Base-by-base conservation (phyloP, 2,113 vertebrate species). In the Protomyctophum bolini region DNA sequence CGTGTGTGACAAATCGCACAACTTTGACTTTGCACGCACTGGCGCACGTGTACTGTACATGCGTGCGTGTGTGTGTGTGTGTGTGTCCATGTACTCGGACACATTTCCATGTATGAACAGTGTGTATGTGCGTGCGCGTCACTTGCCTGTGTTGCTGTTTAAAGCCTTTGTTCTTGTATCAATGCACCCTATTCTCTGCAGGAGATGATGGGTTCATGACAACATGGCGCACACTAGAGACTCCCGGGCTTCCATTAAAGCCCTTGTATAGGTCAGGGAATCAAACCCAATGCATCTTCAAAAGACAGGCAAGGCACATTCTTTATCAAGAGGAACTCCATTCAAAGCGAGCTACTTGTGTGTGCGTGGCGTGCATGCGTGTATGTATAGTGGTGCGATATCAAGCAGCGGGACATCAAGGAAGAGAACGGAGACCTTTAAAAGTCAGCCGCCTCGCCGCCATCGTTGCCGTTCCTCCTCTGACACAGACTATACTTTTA, bases 361-460 rank as follows among this genome's bases (percentile, higher is more conserved):
- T 47, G 46, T 58, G 28, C 54, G 59, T 56, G 21, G n/a, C 50
- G 50, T 70, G 67, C 45, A 61, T 72, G 72, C 41, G 46, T 63
- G 61, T 45, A 49, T 65, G 48, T 60, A 41, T 65, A 58, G 51
- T 65, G 75, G 72, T 4, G 66, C 81, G 79, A 86, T 86, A 80
- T 86, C 81, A 83, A 83, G 86, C 75, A 75, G 76, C 68, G 33
- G 65, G 76, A 86, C 88, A 89, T 88, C 80, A 92, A 89, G 85
- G 86, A 59, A 89, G 87, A 58, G 89, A 87, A 90, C 82, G 76
- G 85, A 90, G 89, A 91, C 87, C 87, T 92, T 92, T 92, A 88
- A 92, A 91, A 90, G 88, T 91, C 88, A 91, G 84, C 84, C 71
- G 87, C 75, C 49, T 21, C 2, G 80, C 76, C 68, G 68, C 82